Percentiles rank a stretch among this genome's conserved stretches.
phyloP scores from a whole-genome alignment of 23 tunicate species.

The Aplidium turbinatum region DNA sequence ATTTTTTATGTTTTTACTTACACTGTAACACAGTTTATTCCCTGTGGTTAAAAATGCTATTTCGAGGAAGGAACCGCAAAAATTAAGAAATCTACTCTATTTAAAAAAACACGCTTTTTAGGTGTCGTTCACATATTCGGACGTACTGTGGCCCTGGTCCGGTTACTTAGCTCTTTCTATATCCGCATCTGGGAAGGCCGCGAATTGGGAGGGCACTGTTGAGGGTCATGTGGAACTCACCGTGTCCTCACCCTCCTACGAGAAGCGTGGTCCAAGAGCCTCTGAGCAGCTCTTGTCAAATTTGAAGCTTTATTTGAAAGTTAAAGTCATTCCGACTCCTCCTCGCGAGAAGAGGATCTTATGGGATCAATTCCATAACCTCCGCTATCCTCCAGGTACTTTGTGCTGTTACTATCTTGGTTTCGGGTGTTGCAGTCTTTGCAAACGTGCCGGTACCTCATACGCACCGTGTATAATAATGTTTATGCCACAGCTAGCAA shows the following conservation, averaged over 20 bases:
- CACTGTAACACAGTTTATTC: no score
- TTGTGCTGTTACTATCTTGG: not conserved
- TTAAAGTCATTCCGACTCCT: conserved; percentile 88
- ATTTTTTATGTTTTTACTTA: no score
- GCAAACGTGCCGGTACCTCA: no score
- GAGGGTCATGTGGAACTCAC: conserved; percentile 90
- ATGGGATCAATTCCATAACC: conserved; percentile 99
- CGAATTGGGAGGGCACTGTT: conserved; percentile 81
- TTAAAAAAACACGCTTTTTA: conserved; percentile 22
- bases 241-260: conserved; percentile 56
- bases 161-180: conserved; percentile 90
- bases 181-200: conserved; percentile 61
- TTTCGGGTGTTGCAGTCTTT: no score
- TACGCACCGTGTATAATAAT: no score
- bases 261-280: not conserved
- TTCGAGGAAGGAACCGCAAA: no score
- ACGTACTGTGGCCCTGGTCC: conserved; percentile 93
- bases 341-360: conserved; percentile 83
- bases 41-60: no score
- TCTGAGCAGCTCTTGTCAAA: conserved; percentile 26
- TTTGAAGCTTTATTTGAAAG: conserved; percentile 66
- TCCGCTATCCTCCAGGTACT: conserved; percentile 94
- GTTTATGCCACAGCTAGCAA: no score
- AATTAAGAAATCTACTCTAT: no score
- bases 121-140: conserved; percentile 86